phyloP scores from a whole-genome alignment of 2,113 vertebrate genomes.

The Leucopternis melanops region DNA sequence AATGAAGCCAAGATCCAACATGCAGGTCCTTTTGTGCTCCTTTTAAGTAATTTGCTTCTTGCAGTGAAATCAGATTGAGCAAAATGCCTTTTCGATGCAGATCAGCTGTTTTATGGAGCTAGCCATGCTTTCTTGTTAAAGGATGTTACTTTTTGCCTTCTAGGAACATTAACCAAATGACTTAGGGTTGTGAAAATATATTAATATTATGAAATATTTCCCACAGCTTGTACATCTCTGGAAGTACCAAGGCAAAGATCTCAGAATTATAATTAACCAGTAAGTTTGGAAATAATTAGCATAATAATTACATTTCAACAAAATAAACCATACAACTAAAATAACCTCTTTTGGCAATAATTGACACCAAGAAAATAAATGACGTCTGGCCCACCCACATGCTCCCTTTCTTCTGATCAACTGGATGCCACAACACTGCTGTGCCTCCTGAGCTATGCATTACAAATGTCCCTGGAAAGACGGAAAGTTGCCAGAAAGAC shows the following conservation, averaged over 20 bases:
- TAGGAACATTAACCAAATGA: background rate
- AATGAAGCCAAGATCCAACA: background rate
- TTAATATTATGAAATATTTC: background rate
- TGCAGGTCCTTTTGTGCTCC: background rate
- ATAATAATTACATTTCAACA: conserved; percentile 5
- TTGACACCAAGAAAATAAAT: conserved; percentile 18
- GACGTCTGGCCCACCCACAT: conserved; percentile 17
- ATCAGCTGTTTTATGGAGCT: background rate
- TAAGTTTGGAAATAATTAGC: conserved; percentile 36
- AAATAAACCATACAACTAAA: conserved; percentile 3
- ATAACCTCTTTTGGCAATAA: conserved; percentile 13
- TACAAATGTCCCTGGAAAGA: background rate
- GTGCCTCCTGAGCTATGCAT: background rate
- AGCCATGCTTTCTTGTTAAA: background rate
- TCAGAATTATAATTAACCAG: conserved; percentile 3
- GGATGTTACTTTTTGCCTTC: background rate
- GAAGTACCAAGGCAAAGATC: background rate
- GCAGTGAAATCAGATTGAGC: background rate
- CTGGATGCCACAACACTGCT: background rate
- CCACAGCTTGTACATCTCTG: background rate
- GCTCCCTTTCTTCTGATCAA: conserved; percentile 10
- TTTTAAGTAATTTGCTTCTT: background rate
- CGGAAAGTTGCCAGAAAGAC: background rate
- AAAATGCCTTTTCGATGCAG: background rate
- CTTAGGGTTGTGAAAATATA: background rate